Percentiles rank a stretch among this genome's conserved stretches.
Conservation (phyloP, 2,797 vertebrate genomes). For the Margarornis squamiger region DNA sequence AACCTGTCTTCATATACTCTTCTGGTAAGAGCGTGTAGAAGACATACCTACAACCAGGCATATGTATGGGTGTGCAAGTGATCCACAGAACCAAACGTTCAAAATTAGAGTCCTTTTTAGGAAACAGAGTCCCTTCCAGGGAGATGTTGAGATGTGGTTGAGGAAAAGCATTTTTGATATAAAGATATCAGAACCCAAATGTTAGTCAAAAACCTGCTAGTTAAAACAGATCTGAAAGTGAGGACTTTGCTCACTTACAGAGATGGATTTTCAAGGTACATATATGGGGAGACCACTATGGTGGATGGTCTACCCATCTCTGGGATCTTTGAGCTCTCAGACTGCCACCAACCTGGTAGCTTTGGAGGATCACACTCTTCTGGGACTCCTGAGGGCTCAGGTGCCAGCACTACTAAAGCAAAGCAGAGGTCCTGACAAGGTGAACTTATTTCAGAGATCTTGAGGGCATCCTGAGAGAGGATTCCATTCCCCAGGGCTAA, state of each 20-base stretch:
- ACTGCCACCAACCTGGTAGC: neutral
- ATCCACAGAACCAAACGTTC: neutral
- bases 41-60: neutral
- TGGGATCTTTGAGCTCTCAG: neutral
- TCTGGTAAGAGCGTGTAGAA: neutral
- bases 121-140: neutral
- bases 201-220: neutral
- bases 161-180: neutral
- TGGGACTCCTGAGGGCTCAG: neutral
- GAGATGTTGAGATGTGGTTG: neutral
- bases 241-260: neutral
- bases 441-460: neutral
- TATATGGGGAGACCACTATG: neutral
- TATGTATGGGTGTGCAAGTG: accelerated
- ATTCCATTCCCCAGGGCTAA: neutral
- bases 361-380: neutral
- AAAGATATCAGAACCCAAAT: neutral
- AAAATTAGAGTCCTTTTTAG: neutral
- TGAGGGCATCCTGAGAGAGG: neutral
- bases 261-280: neutral
- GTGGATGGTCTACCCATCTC: neutral
- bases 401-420: neutral
- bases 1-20: neutral
- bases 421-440: neutral
- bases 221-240: neutral